phyloP scores from a whole-genome alignment of 1,140 invertebrate species.

The Drosophila insularis region DNA sequence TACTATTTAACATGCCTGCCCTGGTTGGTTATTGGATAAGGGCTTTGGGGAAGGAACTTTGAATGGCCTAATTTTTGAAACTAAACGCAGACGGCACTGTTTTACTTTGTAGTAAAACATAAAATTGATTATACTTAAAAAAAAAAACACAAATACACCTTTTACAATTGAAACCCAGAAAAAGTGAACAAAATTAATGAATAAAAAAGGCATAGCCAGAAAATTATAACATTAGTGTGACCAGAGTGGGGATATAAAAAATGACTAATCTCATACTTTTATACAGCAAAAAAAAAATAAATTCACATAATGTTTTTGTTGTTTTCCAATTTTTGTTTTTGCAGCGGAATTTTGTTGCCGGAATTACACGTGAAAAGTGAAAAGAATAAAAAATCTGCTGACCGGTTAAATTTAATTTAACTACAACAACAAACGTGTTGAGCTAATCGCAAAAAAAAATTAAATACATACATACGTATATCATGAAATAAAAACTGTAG shows the following conservation, averaged over 20 bases:
- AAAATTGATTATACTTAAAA: background rate
- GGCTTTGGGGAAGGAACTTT: constrained; percentile 29
- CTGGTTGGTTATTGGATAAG: background rate
- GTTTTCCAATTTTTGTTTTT: constrained; percentile 9
- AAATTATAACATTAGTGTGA: constrained; percentile 16
- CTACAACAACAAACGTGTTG: constrained; percentile 39
- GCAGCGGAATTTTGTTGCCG: background rate
- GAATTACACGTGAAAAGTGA: constrained; percentile 20
- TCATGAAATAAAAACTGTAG: constrained; percentile 43
- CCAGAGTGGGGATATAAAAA: background rate
- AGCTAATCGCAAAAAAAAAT: constrained; percentile 3
- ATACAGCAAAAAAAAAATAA: background rate
- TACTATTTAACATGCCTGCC: background rate
- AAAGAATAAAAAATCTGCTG: constrained; percentile 19
- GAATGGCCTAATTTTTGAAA: constrained; percentile 53
- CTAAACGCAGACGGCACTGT: background rate
- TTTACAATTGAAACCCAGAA: background rate
- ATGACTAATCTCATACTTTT: background rate
- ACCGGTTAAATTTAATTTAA: constrained; percentile 61
- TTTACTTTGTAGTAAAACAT: background rate
- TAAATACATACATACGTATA: background rate
- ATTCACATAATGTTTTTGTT: constrained; percentile 1
- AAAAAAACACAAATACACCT: too few relatives aligned
- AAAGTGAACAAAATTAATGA: constrained; percentile 1
- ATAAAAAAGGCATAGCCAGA: background rate